These are phyloP conservation scores for Ailuropoda melanoleuca DNA, from an alignment of 2,113 vertebrate genomes.

Conservation along the genomic window DNA sequence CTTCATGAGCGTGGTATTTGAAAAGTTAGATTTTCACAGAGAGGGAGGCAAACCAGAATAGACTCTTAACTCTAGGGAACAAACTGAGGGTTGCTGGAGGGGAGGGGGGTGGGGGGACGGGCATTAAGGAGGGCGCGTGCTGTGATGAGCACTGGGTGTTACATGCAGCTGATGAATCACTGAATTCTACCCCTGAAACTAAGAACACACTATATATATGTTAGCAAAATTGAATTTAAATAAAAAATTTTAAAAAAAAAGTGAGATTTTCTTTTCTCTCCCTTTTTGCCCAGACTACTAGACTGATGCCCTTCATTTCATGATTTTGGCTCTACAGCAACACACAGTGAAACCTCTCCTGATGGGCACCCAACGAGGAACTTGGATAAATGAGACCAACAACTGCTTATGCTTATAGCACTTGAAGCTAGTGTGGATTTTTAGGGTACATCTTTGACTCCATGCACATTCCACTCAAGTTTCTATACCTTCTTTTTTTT, in stretches of 20 bases:
- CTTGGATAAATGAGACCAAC: not conserved
- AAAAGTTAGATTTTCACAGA: not conserved
- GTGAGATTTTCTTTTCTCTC: not conserved
- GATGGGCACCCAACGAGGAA: not conserved
- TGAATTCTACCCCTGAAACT: not conserved
- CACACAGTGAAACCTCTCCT: not conserved
- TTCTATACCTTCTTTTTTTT: not conserved
- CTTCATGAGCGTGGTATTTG: not conserved
- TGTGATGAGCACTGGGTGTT: not conserved
- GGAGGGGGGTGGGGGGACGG: not conserved
- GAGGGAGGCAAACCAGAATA: not conserved
- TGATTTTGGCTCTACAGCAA: not conserved
- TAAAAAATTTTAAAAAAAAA: not conserved
- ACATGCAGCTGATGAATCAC: not conserved
- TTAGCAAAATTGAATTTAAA: not conserved
- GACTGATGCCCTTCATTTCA: not conserved
- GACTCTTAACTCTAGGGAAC: not conserved
- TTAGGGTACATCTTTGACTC: not conserved
- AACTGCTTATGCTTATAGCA: accelerated
- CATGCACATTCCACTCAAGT: accelerated
- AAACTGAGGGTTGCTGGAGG: not conserved
- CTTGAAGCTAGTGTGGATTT: not conserved
- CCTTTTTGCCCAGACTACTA: accelerated
- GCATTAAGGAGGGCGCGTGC: not conserved
- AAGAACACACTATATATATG: not conserved